Evolutionary conservation across 2,113 vertebrate species (phyloP).

Genomic region (Suricata suricatta): DNA sequence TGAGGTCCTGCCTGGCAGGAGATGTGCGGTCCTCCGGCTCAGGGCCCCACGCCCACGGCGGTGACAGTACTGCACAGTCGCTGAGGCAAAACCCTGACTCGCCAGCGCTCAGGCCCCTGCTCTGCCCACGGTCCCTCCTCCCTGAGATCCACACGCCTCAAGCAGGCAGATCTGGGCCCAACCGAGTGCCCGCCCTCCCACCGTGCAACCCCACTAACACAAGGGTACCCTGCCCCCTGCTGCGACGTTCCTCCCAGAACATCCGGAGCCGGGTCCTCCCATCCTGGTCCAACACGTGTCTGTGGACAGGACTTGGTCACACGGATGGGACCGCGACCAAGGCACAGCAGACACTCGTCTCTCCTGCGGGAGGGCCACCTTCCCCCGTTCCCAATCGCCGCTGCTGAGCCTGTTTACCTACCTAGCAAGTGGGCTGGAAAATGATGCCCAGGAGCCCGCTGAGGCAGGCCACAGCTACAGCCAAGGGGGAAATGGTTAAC

Average conservation of each 20-base stretch:
- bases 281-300: neutral
- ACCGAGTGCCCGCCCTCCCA: rapidly evolving
- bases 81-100: neutral
- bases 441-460: neutral
- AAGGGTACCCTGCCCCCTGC: too few relatives aligned
- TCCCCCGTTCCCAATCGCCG: neutral
- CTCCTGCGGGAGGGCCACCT: neutral
- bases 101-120: neutral
- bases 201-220: neutral
- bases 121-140: neutral
- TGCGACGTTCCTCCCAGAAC: neutral
- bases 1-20: neutral
- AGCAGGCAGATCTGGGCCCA: neutral
- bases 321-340: neutral
- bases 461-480: neutral
- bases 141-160: neutral
- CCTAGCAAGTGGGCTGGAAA: neutral
- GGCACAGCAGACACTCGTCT: neutral
- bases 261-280: neutral
- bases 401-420: neutral
- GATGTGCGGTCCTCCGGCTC: neutral
- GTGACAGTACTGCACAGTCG: neutral
- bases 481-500: rapidly evolving
- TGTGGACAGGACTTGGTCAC: neutral
- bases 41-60: rapidly evolving